Percentiles rank a stretch among this genome's conserved stretches.
phyloP scores from a whole-genome alignment of 2,888 invertebrate genomes.

The Lepidocyrtoides sp. region DNA sequence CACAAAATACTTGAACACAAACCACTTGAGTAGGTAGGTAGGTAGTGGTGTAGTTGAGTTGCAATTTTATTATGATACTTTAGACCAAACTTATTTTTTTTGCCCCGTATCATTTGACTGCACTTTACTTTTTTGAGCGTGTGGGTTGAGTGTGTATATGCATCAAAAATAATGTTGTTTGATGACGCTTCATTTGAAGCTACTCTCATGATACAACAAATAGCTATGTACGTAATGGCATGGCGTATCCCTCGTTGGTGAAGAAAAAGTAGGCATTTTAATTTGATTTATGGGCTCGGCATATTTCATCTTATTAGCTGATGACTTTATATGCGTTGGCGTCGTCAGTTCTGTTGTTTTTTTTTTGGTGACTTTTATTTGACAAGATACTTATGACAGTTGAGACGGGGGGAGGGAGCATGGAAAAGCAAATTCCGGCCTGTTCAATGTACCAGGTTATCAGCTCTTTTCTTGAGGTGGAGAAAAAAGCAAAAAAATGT shows the following conservation, averaged over 20 bases:
- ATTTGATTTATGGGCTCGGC: slow-evolving; percentile 62
- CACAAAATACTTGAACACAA: not conserved
- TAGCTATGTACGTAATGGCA: not conserved
- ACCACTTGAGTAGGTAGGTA: slow-evolving; percentile 4
- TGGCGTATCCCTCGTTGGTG: not conserved
- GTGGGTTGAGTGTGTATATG: not conserved
- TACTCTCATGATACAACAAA: not conserved
- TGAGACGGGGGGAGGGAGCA: not conserved
- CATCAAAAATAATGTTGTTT: slow-evolving; percentile 19
- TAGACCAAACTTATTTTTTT: not conserved
- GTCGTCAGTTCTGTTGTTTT: not conserved
- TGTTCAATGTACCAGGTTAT: slow-evolving; percentile 45
- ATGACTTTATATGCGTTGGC: not conserved
- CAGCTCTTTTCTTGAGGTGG: not conserved
- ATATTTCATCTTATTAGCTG: slow-evolving; percentile 39
- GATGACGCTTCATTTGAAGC: not conserved
- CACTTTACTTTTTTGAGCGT: slow-evolving; percentile 9
- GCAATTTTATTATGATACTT: slow-evolving; percentile 24
- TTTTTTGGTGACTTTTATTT: slow-evolving; percentile 64
- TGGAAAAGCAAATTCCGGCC: slow-evolving; percentile 2
- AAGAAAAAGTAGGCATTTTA: slow-evolving; percentile 32
- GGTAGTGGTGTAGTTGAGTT: not conserved
- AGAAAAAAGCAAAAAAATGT: not conserved
- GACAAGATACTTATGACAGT: slow-evolving; percentile 71
- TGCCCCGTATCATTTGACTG: slow-evolving; percentile 25